Percentiles rank a stretch among this genome's conserved stretches.
Conservation (phyloP, 2,888 invertebrate species). For the Elegia similella region DNA sequence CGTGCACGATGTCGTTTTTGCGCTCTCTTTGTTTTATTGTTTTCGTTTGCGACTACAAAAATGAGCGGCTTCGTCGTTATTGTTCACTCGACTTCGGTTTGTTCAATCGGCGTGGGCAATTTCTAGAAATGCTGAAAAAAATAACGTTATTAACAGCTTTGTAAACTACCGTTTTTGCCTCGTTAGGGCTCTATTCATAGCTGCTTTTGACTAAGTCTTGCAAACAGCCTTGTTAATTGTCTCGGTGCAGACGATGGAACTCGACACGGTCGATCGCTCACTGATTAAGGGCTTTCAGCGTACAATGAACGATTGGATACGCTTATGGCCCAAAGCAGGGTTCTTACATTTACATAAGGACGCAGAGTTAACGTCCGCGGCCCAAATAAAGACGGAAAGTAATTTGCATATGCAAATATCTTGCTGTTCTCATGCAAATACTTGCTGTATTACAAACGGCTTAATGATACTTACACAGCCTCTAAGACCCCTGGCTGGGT, state of each 20-base stretch:
- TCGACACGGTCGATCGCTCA: constrained; percentile 35
- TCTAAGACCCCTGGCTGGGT: constrained; percentile 51
- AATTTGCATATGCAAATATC: constrained; percentile 79
- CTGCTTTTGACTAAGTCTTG: constrained; percentile 44
- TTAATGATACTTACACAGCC: constrained; percentile 70
- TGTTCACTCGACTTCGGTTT: constrained; percentile 58
- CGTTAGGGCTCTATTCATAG: constrained; percentile 55
- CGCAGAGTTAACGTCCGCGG: constrained; percentile 64
- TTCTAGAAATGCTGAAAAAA: constrained; percentile 47
- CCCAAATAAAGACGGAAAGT: constrained; percentile 74
- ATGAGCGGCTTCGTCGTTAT: constrained; percentile 64
- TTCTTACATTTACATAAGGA: constrained; percentile 64
- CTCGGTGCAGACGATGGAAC: constrained; percentile 35
- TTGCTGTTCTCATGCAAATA: constrained; percentile 75
- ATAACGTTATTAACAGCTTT: constrained; percentile 52
- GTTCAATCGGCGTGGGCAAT: constrained; percentile 44
- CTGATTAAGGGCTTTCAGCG: constrained; percentile 43
- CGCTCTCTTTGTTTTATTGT: constrained; percentile 71
- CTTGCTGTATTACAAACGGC: constrained; percentile 73
- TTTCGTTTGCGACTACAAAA: constrained; percentile 63
- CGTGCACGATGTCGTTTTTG: constrained; percentile 66
- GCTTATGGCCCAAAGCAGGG: constrained; percentile 45
- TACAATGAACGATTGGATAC: constrained; percentile 48
- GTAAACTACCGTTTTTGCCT: constrained; percentile 46
- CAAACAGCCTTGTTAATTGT: constrained; percentile 46